phyloP scores from a whole-genome alignment of 1,140 invertebrate species.

The Hormaphis cornu region DNA sequence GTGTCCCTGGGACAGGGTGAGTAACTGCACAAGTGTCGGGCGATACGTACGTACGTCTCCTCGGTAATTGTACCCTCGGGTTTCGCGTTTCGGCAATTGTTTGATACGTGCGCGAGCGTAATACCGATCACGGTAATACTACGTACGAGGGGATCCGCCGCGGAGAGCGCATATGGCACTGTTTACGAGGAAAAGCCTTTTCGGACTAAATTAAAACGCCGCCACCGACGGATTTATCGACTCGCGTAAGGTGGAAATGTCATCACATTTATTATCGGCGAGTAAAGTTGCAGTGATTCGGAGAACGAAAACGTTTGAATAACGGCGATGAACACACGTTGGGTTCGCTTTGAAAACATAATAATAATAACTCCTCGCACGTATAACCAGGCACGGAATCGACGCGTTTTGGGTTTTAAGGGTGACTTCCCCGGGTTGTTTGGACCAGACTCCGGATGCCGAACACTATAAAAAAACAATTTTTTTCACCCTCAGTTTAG shows the following conservation, averaged over 20 bases:
- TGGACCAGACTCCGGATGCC: too few species aligned
- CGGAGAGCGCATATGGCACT: conserved; percentile 5
- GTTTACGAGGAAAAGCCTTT: conserved; percentile 10
- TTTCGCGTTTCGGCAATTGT: conserved; percentile 32
- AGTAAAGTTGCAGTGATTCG: too few species aligned
- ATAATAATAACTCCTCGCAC: too few species aligned
- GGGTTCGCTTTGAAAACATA: too few species aligned
- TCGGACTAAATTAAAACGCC: conserved; percentile 23
- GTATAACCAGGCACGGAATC: too few species aligned
- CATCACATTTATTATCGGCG: conserved; percentile 5
- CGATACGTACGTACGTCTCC: neutral
- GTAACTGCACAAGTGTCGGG: neutral
- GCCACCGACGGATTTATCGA: conserved; percentile 12
- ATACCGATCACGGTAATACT: too few species aligned
- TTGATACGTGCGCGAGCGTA: conserved; percentile 1
- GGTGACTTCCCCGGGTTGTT: too few species aligned
- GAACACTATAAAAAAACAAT: too few species aligned
- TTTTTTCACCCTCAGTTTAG: too few species aligned
- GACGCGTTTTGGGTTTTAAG: too few species aligned
- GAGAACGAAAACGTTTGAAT: too few species aligned
- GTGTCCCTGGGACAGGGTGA: neutral
- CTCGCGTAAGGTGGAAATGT: conserved; percentile 11
- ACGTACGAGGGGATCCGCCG: neutral
- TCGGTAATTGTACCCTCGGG: conserved; percentile 19
- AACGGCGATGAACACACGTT: too few species aligned